Percentiles rank a stretch among this genome's conserved stretches.
Evolutionary conservation across 2,113 vertebrate species (phyloP).

Genomic region (Peromyscus maniculatus): DNA sequence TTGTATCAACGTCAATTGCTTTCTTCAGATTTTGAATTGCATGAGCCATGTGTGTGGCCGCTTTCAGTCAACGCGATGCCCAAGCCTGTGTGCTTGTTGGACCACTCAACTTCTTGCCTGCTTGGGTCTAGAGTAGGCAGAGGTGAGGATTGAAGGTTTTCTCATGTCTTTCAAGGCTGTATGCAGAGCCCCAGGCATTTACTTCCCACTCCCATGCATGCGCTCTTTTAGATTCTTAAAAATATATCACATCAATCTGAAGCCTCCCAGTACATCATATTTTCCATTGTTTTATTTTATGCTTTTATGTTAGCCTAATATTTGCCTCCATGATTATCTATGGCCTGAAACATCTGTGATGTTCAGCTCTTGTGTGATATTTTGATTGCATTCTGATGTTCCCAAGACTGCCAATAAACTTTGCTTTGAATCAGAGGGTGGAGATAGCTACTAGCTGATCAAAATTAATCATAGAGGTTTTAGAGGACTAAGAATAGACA

Average conservation of each 20-base stretch:
- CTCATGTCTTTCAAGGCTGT: not conserved
- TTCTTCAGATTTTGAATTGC: not conserved
- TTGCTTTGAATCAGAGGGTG: too few species aligned
- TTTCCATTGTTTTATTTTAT: not conserved
- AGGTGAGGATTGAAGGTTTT: not conserved
- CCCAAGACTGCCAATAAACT: too few species aligned
- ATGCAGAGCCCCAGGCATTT: not conserved
- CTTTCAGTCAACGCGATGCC: not conserved
- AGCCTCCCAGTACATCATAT: not conserved
- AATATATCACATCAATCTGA: not conserved
- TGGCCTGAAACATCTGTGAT: not conserved
- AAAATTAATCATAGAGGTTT: too few species aligned
- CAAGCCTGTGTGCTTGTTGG: not conserved
- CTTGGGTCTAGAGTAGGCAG: not conserved
- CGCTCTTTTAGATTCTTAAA: not conserved
- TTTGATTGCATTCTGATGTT: too few species aligned
- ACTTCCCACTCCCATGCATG: not conserved
- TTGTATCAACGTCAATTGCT: not conserved
- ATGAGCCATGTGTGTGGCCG: not conserved
- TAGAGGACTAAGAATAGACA: too few species aligned
- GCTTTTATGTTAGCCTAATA: not conserved
- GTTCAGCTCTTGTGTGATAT: not conserved
- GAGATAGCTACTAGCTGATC: too few species aligned
- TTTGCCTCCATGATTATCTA: not conserved
- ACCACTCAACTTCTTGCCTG: not conserved